Evolutionary conservation across 1,140 invertebrate species (phyloP).

Genomic region (Formica exsecta): DNA sequence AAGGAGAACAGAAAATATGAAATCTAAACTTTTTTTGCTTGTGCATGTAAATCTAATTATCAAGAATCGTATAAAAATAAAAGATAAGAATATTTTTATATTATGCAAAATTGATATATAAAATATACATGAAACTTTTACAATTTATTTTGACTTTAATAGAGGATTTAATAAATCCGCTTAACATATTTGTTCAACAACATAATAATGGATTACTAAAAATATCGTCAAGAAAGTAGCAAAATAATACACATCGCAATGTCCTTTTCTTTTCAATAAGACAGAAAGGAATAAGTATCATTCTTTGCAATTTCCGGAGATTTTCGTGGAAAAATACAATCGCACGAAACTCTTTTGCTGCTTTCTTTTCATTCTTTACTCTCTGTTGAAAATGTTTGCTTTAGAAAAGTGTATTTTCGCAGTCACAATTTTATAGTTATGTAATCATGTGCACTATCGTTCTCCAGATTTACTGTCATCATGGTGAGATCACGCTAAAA

Average conservation of each 20-base stretch:
- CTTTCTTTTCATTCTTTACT: background rate
- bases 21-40: background rate
- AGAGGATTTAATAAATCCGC: background rate
- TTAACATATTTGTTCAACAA: background rate
- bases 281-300: background rate
- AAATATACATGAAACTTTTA: background rate
- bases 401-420: conserved; percentile 25
- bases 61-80: background rate
- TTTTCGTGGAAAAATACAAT: background rate
- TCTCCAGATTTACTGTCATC: conserved; percentile 47
- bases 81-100: background rate
- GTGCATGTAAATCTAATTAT: background rate
- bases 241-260: background rate
- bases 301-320: background rate
- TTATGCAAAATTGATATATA: conserved; percentile 3
- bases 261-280: conserved; percentile 1
- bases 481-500: conserved; percentile 44
- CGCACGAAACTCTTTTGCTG: background rate
- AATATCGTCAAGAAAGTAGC: background rate
- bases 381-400: background rate
- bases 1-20: background rate
- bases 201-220: background rate
- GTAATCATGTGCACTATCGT: conserved; percentile 30
- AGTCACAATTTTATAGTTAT: conserved; percentile 4
- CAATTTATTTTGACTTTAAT: background rate